Evolutionary conservation across 2,113 vertebrate species (phyloP).

Genomic region (Lagopus leucura): DNA sequence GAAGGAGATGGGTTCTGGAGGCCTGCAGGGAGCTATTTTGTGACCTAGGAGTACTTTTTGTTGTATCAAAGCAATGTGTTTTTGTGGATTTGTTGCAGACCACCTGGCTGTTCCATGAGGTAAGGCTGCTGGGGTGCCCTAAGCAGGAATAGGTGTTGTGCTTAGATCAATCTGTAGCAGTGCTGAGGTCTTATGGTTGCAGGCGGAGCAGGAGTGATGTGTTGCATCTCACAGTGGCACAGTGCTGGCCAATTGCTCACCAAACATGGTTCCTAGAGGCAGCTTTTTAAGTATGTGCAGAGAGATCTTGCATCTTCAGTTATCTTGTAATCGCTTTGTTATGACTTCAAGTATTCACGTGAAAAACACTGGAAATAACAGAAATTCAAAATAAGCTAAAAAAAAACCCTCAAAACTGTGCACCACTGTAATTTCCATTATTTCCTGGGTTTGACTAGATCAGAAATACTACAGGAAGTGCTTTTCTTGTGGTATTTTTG

Average conservation of each 20-base stretch:
- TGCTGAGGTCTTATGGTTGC: not conserved
- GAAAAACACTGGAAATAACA: conserved; percentile 37
- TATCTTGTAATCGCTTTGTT: not conserved
- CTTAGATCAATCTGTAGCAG: not conserved
- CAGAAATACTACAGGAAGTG: conserved; percentile 54
- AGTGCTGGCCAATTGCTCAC: not conserved
- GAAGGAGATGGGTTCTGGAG: not conserved
- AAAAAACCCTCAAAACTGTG: not conserved
- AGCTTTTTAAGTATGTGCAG: not conserved
- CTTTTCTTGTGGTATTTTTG: conserved; percentile 44
- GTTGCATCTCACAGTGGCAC: rapidly evolving
- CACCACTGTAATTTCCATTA: conserved; percentile 19
- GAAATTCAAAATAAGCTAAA: not conserved
- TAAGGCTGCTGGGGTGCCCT: not conserved
- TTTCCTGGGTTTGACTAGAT: conserved; percentile 47
- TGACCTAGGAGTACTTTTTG: not conserved
- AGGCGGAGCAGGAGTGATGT: not conserved
- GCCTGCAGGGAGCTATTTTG: not conserved
- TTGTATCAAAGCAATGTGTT: not conserved
- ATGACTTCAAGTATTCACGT: not conserved
- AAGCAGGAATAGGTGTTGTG: not conserved
- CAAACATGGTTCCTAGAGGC: not conserved
- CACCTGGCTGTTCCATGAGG: not conserved
- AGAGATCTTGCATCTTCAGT: not conserved
- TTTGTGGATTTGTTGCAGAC: not conserved